A percentile compares a stretch with the other conserved stretches of the same genome.
These are phyloP conservation scores for Branchipolynoe longqiensis DNA, from an alignment of 2,888 invertebrate species.

Conservation along the genomic window DNA sequence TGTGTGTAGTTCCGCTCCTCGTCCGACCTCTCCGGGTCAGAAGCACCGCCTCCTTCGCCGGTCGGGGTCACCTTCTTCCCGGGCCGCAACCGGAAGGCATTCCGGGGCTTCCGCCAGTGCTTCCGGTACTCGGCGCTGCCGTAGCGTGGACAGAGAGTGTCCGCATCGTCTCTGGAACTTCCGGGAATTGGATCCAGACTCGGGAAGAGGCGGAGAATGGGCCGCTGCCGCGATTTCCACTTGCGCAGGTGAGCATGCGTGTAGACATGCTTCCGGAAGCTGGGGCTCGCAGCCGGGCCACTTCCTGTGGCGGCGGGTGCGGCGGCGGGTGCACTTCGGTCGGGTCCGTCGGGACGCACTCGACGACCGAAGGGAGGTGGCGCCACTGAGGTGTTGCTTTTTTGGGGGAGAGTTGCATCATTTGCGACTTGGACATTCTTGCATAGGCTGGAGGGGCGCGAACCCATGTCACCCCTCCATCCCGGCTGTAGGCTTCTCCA, in stretches of 20 bases:
- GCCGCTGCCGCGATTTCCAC: slow-evolving; percentile 20
- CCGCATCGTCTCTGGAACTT: slow-evolving; percentile 21
- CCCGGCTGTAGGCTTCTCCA: no score
- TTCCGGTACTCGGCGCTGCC: slow-evolving; percentile 7
- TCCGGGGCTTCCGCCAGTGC: slow-evolving; percentile 45
- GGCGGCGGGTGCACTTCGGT: no score
- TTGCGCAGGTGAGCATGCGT: slow-evolving; percentile 23
- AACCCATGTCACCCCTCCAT: no score
- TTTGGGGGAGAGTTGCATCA: no score
- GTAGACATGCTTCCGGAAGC: neutral
- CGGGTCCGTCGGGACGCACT: no score
- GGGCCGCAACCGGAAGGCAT: slow-evolving; percentile 36
- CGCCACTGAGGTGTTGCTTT: no score
- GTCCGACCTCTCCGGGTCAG: slow-evolving; percentile 17
- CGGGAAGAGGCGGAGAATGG: slow-evolving; percentile 32
- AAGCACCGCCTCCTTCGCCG: neutral
- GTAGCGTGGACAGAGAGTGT: neutral
- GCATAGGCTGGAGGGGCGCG: no score
- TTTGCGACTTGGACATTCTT: no score
- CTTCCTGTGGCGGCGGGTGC: no score
- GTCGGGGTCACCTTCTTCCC: neutral
- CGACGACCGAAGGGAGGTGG: no score
- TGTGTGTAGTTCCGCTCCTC: neutral
- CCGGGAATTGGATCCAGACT: neutral
- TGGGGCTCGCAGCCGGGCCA: no score